phyloP scores from a whole-genome alignment of 1,140 invertebrate genomes.

The Zaprionus inermis region DNA sequence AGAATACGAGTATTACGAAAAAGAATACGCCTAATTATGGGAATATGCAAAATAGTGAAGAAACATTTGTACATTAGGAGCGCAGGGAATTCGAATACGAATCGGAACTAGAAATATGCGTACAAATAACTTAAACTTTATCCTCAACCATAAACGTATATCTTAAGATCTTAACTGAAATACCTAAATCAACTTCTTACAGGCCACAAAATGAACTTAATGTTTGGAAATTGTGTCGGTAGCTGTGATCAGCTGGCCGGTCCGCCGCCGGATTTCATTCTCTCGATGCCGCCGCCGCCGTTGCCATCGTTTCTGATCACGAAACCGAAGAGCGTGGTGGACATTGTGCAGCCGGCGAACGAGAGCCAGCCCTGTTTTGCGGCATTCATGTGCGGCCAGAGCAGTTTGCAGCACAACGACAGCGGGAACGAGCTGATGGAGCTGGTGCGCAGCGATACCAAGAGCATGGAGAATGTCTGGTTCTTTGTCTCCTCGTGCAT shows the following conservation, averaged over 20 bases:
- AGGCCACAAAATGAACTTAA: conserved; percentile 55
- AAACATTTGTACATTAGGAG: too few relatives aligned
- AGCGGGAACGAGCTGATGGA: conserved; percentile 90
- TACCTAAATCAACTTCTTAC: background rate
- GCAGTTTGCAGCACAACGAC: conserved; percentile 84
- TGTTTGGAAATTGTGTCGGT: conserved; percentile 82
- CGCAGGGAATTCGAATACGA: too few relatives aligned
- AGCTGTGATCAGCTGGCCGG: conserved; percentile 88
- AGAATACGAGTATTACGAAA: too few relatives aligned
- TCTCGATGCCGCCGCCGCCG: conserved; percentile 92
- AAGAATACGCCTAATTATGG: too few relatives aligned
- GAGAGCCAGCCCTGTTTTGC: conserved; percentile 86
- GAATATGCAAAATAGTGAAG: too few relatives aligned
- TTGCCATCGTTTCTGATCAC: conserved; percentile 89
- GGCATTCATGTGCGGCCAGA: conserved; percentile 85
- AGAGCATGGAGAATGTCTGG: conserved; percentile 91
- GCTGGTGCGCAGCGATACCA: conserved; percentile 87
- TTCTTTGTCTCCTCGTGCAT: conserved; percentile 91
- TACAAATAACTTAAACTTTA: background rate
- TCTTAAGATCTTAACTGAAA: background rate
- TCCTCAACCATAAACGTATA: background rate
- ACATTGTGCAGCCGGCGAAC: conserved; percentile 84
- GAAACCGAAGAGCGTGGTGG: conserved; percentile 74
- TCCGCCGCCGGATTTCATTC: conserved; percentile 91
- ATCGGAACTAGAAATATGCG: too few relatives aligned